Base-by-base conservation (phyloP, 2,113 vertebrate species). In the Anoura caudifer region DNA sequence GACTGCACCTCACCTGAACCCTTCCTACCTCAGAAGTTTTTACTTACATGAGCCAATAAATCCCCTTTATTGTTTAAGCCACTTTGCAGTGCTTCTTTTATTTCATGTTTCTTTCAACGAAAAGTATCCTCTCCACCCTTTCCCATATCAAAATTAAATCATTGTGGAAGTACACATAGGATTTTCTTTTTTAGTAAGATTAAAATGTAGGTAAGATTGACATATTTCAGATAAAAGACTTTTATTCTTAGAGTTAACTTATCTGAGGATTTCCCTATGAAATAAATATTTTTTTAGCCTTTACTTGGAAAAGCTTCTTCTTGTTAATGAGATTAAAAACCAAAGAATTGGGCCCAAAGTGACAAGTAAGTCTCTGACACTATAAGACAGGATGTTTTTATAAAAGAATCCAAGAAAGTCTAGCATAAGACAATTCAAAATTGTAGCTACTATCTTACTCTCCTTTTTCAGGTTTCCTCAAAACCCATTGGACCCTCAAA, bases 1-100 rank as follows among this genome's bases (percentile, higher is more conserved):
- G 43, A 85, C 19, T 73, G 52, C 47, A 89, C 92, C 94, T 95
- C 63, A 54, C 84, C 95, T 65, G 87, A 95, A 94, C 81, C 41
- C 90, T 36, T 72, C n/a, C 82, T 13, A 43, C 61, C 54, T 61
- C 90, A 36, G 41, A 67, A 85, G 43, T 56, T 88, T 85, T 76
- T 61, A 72, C 47, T 80, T 56, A 63, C n/a, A 36, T 31, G 33
- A 96, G 61, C 67, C 90, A 96, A 83, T 45, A 94, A 95, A 95
- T 84, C 56, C 15, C 36, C 84, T 81, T 61, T 56, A 83, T 70
- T 81, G 84, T 94, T 84, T 50, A 81, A 84, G 41, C 67, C 50
- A 63, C 4, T n/a, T 47, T 41, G 11, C 59, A 15, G 52, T 88
- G 16, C 75, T 54, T 93, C 91, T 93, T 92, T 63, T 45, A n/a